Evolutionary conservation across 2,797 vertebrate genomes (phyloP), one percentile per base, ranked within the genome.

Genomic region (Helicolenus hilgendorfi): DNA sequence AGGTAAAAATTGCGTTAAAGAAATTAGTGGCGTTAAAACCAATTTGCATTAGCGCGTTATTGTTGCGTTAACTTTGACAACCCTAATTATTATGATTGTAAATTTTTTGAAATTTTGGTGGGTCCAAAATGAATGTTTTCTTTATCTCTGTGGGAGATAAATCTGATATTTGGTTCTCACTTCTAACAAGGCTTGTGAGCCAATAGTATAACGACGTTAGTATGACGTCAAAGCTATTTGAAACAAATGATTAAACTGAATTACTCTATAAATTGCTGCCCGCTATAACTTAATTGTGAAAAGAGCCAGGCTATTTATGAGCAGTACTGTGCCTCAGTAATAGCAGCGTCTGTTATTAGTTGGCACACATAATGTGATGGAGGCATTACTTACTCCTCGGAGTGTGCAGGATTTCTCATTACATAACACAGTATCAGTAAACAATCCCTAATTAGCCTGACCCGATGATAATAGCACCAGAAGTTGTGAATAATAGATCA

Each of bases 401-500:
- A 41, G 76, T 82, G 89, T 88, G 85, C 79, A 80, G 77, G 55
- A 91, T 92, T 90, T 89, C 79, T 76, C 53, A 53, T 92, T 89
- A 81, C 77, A 86, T 89, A 91, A 94, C 76, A 84, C 53, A 77
- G 76, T 84, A 86, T 88, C 81, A 29, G 90, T 89, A 90, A 93
- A 92, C 92, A 92, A 88, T 77, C 70, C 55, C 84, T 87, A 81
- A 92, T 93, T 92, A 91, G 73, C 60, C 68, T 68, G 77, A 93
- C 88, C 84, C 49, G 41, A 79, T 83, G 84, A 56, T 79, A 77
- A 79, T 68, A 81, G 72, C 81, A 67, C 56, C 56, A 69, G 79
- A 82, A 71, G 75, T 29, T 76, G 62, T 92, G 77, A 94, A 94
- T 95, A 92, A 96, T 94, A 72, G 41, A 95, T 95, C 7, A 60